Conservation (phyloP, 2,113 vertebrate genomes). For the Hippocampus abdominalis region DNA sequence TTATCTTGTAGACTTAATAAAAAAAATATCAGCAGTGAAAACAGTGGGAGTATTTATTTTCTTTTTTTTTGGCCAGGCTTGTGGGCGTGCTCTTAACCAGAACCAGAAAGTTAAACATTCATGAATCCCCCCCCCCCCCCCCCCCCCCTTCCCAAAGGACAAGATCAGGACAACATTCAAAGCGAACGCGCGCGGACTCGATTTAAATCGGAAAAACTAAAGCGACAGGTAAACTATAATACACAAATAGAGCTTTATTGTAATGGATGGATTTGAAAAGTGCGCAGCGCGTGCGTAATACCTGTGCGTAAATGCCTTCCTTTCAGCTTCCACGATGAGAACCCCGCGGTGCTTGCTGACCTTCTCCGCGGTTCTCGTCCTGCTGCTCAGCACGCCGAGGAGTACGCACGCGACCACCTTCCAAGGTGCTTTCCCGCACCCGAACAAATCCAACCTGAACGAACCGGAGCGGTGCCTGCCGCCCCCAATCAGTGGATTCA, state of each 20-base stretch:
- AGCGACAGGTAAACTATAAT: constrained; percentile 36
- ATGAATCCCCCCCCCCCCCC: constrained; percentile 21
- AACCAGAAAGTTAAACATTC: constrained; percentile 4
- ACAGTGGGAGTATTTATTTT: constrained; percentile 1
- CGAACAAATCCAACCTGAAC: constrained; percentile 84
- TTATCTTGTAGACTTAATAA: constrained; percentile 56
- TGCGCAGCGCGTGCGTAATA: constrained; percentile 29
- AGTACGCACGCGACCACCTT: constrained; percentile 70
- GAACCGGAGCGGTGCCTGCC: constrained; percentile 79
- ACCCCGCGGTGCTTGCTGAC: constrained; percentile 58
- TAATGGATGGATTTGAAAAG: neutral
- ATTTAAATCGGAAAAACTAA: neutral
- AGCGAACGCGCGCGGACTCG: constrained; percentile 48
- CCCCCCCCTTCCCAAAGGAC: neutral
- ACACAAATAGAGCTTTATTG: neutral
- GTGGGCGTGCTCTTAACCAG: constrained; percentile 74
- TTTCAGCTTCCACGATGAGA: constrained; percentile 71
- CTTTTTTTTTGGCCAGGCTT: constrained; percentile 19
- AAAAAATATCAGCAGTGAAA: constrained; percentile 62
- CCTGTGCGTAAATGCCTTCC: constrained; percentile 35
- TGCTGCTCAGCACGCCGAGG: constrained; percentile 68
- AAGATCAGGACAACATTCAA: constrained; percentile 22
- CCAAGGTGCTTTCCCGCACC: constrained; percentile 83
- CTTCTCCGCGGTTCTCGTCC: constrained; percentile 65
- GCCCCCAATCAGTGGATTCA: constrained; percentile 71